Conservation (phyloP, 1,140 invertebrate genomes). For the Neodiprion fabricii region DNA sequence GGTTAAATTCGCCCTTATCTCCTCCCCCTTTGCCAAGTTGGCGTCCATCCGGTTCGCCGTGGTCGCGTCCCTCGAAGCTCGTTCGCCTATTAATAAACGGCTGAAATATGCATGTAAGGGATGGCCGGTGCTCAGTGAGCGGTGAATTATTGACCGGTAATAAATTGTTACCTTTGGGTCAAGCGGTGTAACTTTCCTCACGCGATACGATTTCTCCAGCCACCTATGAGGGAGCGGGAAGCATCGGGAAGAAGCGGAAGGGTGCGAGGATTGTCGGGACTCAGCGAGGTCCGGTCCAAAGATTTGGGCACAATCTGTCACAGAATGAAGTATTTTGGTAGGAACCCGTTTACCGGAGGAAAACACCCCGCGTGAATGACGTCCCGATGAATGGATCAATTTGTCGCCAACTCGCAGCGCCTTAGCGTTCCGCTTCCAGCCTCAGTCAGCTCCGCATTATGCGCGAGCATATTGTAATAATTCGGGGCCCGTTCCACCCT, state of each 20-base stretch:
- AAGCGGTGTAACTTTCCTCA: neutral
- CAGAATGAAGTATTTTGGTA: conserved; percentile 44
- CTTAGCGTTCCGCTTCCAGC: conserved; percentile 18
- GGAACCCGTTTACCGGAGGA: conserved; percentile 41
- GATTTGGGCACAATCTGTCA: conserved; percentile 9
- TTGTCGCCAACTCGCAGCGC: conserved; percentile 40
- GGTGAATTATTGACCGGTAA: neutral
- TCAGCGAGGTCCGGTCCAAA: neutral
- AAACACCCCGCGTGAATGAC: conserved; percentile 45
- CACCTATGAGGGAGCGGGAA: neutral
- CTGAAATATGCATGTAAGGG: no score
- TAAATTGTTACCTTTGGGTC: neutral
- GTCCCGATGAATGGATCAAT: conserved; percentile 43
- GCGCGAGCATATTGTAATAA: neutral
- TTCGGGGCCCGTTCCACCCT: conserved; percentile 2
- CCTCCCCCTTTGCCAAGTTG: neutral
- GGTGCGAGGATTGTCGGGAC: neutral
- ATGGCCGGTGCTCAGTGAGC: no score
- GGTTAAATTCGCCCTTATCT: neutral
- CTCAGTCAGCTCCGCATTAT: conserved; percentile 1
- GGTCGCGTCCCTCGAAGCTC: no score
- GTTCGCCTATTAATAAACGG: no score
- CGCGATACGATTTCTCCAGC: neutral
- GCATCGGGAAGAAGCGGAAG: neutral
- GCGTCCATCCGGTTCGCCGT: neutral